phyloP scores from a whole-genome alignment of 2,797 vertebrate genomes.

The Clamator glandarius region DNA sequence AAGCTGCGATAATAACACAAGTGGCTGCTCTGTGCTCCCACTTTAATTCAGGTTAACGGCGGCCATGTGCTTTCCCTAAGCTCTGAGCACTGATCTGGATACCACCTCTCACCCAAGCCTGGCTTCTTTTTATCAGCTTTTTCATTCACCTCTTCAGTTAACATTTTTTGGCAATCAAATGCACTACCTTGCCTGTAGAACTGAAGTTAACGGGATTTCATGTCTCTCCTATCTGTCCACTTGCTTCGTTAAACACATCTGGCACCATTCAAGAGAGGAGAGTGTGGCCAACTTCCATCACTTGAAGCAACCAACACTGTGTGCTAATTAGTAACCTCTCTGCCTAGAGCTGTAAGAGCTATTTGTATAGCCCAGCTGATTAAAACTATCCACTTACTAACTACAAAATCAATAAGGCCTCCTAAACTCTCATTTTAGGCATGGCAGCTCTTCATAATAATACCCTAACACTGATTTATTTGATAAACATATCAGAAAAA shows the following conservation, averaged over 20 bases:
- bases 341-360: neutral
- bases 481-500: neutral
- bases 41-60: slow-evolving; percentile 28
- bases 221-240: neutral
- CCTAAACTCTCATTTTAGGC: neutral
- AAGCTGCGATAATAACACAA: neutral
- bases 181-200: neutral
- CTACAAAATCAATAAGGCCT: neutral
- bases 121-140: neutral
- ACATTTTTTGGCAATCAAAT: neutral
- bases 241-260: neutral
- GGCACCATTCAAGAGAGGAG: neutral
- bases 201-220: neutral
- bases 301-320: neutral
- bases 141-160: neutral
- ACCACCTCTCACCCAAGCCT: neutral
- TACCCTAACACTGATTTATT: neutral
- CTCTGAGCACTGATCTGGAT: neutral
- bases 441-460: neutral
- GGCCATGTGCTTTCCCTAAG: neutral
- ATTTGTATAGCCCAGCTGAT: neutral
- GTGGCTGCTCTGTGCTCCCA: neutral
- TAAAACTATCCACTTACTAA: neutral
- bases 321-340: neutral
- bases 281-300: neutral